These are phyloP conservation scores for Leptodactylus fallax DNA, from an alignment of 2,797 vertebrate species.

Conservation along the genomic window DNA sequence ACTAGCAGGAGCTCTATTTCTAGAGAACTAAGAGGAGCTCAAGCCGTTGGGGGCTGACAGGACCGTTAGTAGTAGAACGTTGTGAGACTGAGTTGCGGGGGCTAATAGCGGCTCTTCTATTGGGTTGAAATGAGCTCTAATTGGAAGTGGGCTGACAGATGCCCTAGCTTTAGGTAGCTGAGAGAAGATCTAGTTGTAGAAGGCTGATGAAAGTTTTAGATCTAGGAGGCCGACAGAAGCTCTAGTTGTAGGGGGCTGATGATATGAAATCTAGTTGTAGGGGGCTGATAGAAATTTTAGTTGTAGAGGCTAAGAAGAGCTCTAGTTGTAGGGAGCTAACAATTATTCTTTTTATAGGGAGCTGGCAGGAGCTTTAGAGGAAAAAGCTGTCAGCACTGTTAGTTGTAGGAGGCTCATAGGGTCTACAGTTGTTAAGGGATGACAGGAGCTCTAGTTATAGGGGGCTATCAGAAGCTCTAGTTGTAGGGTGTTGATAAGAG, in stretches of 20 bases:
- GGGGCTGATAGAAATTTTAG: too few species aligned
- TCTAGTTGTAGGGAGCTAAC: too few species aligned
- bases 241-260: background rate
- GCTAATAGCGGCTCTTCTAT: background rate
- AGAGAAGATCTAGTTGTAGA: background rate
- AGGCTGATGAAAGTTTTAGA: background rate
- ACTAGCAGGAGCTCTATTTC: too few species aligned
- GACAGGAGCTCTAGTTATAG: background rate
- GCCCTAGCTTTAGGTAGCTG: too few species aligned
- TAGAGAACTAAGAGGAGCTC: background rate
- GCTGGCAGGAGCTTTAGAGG: background rate
- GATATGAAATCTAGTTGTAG: too few species aligned
- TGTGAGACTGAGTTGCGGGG: background rate
- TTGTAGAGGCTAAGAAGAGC: background rate
- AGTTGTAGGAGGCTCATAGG: background rate
- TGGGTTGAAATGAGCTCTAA: background rate
- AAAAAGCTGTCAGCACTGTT: background rate
- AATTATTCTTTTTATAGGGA: too few species aligned
- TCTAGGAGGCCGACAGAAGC: background rate
- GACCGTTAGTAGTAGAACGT: background rate
- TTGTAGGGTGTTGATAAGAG: background rate
- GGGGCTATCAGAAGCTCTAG: background rate
- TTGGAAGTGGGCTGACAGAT: background rate
- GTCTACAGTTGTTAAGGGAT: too few species aligned
- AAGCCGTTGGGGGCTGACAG: background rate